A percentile compares a stretch with the other conserved stretches of the same genome.
Evolutionary conservation across 1,140 invertebrate genomes (phyloP).

Genomic region (Macrotrachela quadricornifera): DNA sequence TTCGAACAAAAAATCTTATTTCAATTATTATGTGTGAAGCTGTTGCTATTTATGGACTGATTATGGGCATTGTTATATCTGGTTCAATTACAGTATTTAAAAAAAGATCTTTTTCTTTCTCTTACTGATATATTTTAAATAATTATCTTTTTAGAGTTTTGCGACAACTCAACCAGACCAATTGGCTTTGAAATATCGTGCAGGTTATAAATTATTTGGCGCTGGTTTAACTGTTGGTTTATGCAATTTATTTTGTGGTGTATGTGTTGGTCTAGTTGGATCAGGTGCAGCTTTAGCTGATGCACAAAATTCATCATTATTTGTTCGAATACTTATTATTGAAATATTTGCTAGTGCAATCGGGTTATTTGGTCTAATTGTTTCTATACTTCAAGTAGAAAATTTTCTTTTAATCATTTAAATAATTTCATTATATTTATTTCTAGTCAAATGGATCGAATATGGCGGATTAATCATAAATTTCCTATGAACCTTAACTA

Average conservation of each 20-base stretch:
- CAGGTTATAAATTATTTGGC: slow-evolving; percentile 79
- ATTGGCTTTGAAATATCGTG: background rate
- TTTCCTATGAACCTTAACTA: no score
- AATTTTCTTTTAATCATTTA: no score
- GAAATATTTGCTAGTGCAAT: slow-evolving; percentile 96
- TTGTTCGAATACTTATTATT: slow-evolving; percentile 89
- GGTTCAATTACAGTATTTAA: no score
- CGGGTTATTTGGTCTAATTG: slow-evolving; percentile 49
- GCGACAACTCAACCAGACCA: no score
- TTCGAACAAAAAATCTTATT: slow-evolving; percentile 97
- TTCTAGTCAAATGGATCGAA: no score
- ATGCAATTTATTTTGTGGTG: slow-evolving; percentile 79
- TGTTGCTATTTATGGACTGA: slow-evolving; percentile 93
- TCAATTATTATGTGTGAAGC: slow-evolving; percentile 98
- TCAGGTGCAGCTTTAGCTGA: slow-evolving; percentile 84
- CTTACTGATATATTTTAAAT: no score
- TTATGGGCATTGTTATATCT: slow-evolving; percentile 81
- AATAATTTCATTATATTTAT: no score
- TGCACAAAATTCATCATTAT: slow-evolving; percentile 73
- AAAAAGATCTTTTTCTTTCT: no score
- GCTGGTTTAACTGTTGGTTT: slow-evolving; percentile 75
- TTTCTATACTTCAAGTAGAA: slow-evolving; percentile 7
- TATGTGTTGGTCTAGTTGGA: slow-evolving; percentile 79
- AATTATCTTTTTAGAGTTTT: no score
- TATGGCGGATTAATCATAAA: no score